A percentile compares a stretch with the other conserved stretches of the same genome.
These are phyloP conservation scores for Apodemia duryi DNA, from an alignment of 2,888 invertebrate species.

Conservation along the genomic window DNA sequence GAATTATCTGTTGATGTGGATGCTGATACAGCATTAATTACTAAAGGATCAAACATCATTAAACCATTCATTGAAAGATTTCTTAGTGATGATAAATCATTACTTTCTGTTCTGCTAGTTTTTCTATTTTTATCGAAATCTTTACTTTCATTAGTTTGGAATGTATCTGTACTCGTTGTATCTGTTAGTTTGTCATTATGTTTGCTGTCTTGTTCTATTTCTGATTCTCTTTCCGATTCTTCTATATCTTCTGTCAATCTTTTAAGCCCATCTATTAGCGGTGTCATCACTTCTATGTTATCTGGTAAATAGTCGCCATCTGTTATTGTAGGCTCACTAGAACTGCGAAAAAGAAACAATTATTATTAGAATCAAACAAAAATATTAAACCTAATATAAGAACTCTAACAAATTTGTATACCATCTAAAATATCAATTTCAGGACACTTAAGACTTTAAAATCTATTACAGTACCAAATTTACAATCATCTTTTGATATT, in stretches of 20 bases:
- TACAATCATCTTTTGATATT: too few species aligned
- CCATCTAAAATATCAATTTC: too few species aligned
- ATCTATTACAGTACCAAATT: too few species aligned
- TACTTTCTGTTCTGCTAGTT: slow-evolving; percentile 53
- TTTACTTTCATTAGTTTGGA: slow-evolving; percentile 50
- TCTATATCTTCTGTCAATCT: slow-evolving; percentile 50
- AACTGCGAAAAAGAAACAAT: slow-evolving; percentile 40
- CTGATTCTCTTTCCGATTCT: slow-evolving; percentile 39
- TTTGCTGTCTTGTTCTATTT: slow-evolving; percentile 36
- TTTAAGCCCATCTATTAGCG: slow-evolving; percentile 65
- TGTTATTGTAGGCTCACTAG: slow-evolving; percentile 59
- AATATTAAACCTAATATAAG: too few species aligned
- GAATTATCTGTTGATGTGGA: slow-evolving; percentile 46
- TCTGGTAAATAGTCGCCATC: slow-evolving; percentile 70
- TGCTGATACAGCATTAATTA: slow-evolving; percentile 59
- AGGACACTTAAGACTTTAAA: too few species aligned
- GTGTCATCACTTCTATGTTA: slow-evolving; percentile 72
- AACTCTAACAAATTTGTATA: too few species aligned
- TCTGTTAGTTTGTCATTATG: slow-evolving; percentile 39
- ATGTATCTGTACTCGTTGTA: slow-evolving; percentile 53
- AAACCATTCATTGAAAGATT: slow-evolving; percentile 70
- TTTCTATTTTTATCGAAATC: slow-evolving; percentile 49
- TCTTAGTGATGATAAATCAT: slow-evolving; percentile 58
- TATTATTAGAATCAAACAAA: too few species aligned
- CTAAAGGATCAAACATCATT: slow-evolving; percentile 73